Conservation (phyloP, 2,113 vertebrate genomes). For the Cisticola juncidis region DNA sequence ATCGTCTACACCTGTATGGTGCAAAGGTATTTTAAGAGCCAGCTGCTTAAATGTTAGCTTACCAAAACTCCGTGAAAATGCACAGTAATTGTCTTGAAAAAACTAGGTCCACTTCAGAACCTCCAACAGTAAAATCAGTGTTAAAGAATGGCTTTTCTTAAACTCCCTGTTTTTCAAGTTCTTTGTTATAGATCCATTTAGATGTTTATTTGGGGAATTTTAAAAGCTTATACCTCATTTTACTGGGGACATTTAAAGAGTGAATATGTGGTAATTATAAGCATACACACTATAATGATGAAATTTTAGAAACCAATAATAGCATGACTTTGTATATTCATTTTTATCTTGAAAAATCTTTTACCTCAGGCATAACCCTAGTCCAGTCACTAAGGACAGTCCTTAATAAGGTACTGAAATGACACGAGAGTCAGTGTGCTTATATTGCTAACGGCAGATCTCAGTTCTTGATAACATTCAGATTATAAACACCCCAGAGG, state of each 20-base stretch:
- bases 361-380: neutral
- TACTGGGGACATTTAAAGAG: slow-evolving; percentile 18
- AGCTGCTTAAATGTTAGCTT: neutral
- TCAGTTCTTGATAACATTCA: neutral
- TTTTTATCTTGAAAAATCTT: neutral
- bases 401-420: neutral
- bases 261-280: neutral
- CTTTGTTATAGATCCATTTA: neutral
- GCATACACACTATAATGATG: neutral
- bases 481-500: neutral
- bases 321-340: neutral
- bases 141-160: neutral
- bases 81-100: neutral
- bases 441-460: neutral
- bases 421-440: neutral
- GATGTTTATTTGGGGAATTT: neutral
- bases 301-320: slow-evolving; percentile 3
- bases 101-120: neutral
- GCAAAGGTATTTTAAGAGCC: neutral
- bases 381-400: neutral
- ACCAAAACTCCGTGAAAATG: neutral
- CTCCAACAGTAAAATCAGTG: neutral
- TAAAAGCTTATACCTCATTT: slow-evolving; percentile 9
- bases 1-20: neutral
- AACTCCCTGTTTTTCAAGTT: neutral